These are phyloP conservation scores for Macaria notata DNA, from an alignment of 2,888 invertebrate genomes.

Conservation along the genomic window DNA sequence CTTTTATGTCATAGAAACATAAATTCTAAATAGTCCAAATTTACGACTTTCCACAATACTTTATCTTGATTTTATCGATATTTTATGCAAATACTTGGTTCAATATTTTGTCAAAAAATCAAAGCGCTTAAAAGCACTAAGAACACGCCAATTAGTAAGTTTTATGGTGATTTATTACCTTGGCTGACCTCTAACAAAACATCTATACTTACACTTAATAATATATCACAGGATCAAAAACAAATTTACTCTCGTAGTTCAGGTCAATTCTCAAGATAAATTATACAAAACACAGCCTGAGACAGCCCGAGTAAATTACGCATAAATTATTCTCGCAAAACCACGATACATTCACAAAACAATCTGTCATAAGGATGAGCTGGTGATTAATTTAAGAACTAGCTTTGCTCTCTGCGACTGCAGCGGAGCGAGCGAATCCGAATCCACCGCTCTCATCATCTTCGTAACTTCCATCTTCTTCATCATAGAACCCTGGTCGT, in stretches of 20 bases:
- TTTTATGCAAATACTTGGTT: constrained; percentile 15
- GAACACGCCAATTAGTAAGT: constrained; percentile 12
- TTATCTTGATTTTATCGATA: constrained; percentile 6
- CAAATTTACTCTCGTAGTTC: constrained; percentile 3
- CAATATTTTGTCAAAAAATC: constrained; percentile 16
- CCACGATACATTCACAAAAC: constrained; percentile 1
- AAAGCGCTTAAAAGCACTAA: constrained; percentile 5
- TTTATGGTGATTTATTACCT: constrained; percentile 18
- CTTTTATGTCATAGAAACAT: constrained; percentile 4
- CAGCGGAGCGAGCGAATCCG: constrained; percentile 42
- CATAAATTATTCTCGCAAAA: neutral
- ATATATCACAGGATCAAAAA: constrained; percentile 13
- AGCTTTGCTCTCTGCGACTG: constrained; percentile 32
- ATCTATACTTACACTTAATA: constrained; percentile 5
- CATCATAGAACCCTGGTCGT: constrained; percentile 48
- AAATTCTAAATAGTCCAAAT: constrained; percentile 13
- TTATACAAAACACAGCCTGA: constrained; percentile 6
- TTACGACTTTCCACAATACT: constrained; percentile 14
- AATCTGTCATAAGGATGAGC: neutral
- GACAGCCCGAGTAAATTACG: constrained; percentile 4
- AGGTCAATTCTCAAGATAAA: constrained; percentile 6
- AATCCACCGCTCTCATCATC: constrained; percentile 34
- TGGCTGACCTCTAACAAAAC: constrained; percentile 3
- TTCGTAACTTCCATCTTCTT: constrained; percentile 39
- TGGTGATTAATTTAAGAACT: constrained; percentile 4